Evolutionary conservation across 1,140 invertebrate species (phyloP), one percentile per base, ranked within the genome.

Genomic region (Nilaparvata lugens): DNA sequence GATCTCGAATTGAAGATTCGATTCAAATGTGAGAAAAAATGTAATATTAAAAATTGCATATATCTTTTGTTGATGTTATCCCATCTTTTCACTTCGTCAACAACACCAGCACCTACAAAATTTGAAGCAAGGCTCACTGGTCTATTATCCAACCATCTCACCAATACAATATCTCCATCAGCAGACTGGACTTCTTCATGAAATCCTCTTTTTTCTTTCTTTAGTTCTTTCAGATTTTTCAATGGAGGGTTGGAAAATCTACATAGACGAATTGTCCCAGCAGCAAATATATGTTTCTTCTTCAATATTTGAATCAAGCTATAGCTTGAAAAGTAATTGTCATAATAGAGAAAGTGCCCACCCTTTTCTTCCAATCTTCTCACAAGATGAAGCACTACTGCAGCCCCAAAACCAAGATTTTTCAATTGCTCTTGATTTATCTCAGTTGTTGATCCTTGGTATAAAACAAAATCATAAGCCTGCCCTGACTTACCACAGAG

Each of bases 51-150:
- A n/a, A n/a, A n/a, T 28, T 28, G 25, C 7, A 73, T 59, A 54
- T 73, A 71, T 59, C 68, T 60, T 54, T 69, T 70, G 16, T 65
- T 42, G 57, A 61, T 65, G 66, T 70, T 71, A 56, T 66, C 66
- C 69, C 71, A 71, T 23, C 69, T 53, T 55, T 63, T 64, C 48
- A 67, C 69, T 23, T 14, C 13, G 18, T 60, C 58, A 54, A 35
- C 18, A 6, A 42, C 24, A 28, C 65, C 65, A 35, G 43, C 45
- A 9, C 38, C 58, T 14, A 66, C 51, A 43, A 62, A 66, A 25
- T 66, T 66, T 14, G 65, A 66, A n/a, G 11, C 57, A 14, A 66
- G 6, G 9, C 0, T 25, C 5, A 66, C 63, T 45, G 42, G 18
- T 57, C 51, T 52, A n/a, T 60, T 66, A 40, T 66, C 60, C 35